A percentile compares a stretch with the other conserved stretches of the same genome.
Conservation (phyloP, 2,888 invertebrate species). For the Tipula vernalis region DNA sequence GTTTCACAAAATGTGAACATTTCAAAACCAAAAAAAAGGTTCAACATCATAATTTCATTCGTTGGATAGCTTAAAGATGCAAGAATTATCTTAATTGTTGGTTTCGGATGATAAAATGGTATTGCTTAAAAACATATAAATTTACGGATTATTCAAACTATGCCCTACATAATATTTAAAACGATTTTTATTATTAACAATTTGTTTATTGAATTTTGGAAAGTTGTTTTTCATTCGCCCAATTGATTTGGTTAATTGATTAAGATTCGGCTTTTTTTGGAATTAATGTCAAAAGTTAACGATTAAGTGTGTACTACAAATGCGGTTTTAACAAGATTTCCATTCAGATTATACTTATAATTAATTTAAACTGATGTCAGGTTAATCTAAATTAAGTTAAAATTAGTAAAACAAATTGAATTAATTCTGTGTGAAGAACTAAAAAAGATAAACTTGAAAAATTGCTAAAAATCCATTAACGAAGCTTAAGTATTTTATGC, state of each 20-base stretch:
- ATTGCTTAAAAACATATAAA: neutral
- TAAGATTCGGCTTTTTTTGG: neutral
- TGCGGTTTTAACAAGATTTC: no score
- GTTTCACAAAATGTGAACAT: neutral
- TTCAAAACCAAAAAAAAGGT: neutral
- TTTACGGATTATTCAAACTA: neutral
- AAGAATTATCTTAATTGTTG: neutral
- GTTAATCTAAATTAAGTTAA: no score
- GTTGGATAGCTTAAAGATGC: neutral
- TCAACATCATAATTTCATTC: neutral
- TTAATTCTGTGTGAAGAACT: no score
- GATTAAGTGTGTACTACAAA: neutral
- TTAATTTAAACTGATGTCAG: no score
- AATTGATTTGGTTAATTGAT: neutral
- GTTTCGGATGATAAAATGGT: neutral
- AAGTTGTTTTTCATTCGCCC: neutral
- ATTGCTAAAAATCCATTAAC: no score
- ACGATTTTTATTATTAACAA: neutral
- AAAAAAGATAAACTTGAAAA: no score
- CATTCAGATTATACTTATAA: no score
- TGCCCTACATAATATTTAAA: neutral
- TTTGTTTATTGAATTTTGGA: neutral
- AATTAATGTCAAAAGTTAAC: neutral
- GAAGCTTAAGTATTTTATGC: no score
- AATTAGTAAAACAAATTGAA: no score